Evolutionary conservation across 2,113 vertebrate genomes (phyloP).

Genomic region (Tinamus guttatus): DNA sequence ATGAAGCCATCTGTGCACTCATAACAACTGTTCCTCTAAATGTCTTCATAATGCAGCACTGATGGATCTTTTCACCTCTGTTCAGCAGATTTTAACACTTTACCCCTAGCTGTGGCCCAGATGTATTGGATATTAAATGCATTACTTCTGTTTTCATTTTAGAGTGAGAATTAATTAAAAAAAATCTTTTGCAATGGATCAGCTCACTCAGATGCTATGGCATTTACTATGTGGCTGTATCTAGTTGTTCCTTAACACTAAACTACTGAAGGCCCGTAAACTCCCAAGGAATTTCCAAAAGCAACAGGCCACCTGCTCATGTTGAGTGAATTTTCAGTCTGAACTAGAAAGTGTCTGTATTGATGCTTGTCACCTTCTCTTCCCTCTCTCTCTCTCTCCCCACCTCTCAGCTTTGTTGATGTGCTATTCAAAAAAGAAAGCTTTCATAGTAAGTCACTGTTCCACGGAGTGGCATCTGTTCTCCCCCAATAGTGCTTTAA

Average conservation of each 20-base stretch:
- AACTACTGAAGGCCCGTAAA: background rate
- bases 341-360: background rate
- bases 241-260: background rate
- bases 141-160: background rate
- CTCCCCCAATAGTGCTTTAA: background rate
- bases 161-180: background rate
- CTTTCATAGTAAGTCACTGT: background rate
- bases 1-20: constrained; percentile 35
- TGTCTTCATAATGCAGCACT: background rate
- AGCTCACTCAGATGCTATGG: background rate
- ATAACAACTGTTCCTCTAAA: background rate
- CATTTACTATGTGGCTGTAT: background rate
- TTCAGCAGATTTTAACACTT: constrained; percentile 14
- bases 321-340: background rate
- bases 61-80: background rate
- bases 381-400: too few relatives aligned
- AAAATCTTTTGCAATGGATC: background rate
- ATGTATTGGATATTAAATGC: background rate
- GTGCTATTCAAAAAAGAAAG: background rate
- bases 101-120: constrained; percentile 12
- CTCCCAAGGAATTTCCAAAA: background rate
- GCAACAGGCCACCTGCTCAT: background rate
- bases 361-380: background rate
- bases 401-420: background rate
- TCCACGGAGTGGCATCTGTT: background rate